Evolutionary conservation across 2,888 invertebrate genomes (phyloP), one percentile per base, ranked within the genome.

Genomic region (Cheilosia scutellata): DNA sequence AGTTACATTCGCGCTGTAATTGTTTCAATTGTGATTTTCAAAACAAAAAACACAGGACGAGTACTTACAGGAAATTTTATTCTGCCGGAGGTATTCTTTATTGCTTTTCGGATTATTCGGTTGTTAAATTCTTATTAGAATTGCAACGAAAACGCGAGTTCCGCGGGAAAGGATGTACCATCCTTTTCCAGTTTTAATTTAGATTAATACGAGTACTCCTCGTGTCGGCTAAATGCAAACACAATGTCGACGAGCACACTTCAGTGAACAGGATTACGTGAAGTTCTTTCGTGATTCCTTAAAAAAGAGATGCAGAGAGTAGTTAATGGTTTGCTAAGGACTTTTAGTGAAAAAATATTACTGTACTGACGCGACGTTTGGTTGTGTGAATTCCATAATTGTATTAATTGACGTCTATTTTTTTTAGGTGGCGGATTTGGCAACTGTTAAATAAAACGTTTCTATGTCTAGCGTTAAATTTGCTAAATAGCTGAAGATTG

Each of bases 21-120:
- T 79, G 70, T 82, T 76, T 82, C 71, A 62, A 58, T 80, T 71
- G 47, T 70, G 74, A 75, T 80, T 80, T 76, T 57, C 49, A n/a
- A 49, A 16, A 47, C 37, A 76, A 40, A 7, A 0, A 31, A 57
- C 20, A 51, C 33, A 47, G 47, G 11, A 44, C 20, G 47, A 33
- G 42, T 55, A n/a, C 3, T 11, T 51, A 29, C 51, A 80, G 27
- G 40, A 55, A 27, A 63, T 40, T 11, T 31, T 68, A 70, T 31
- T 65, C 11, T 29, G 40, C 37, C 27, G 16, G 13, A 57, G 65
- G 49, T 60, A 60, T 65, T 37, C 71, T 75, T 70, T 57, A 58
- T 60, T 55, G 53, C 63, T 63, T 53, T 55, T 66, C 44, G 49
- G 68, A 57, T 63, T 62, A 31, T 74, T 66, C 20, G 53, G 42